Percentiles rank a stretch among this genome's conserved stretches.
Evolutionary conservation across 2,797 vertebrate genomes (phyloP).

Genomic region (Ceyx erithaca): DNA sequence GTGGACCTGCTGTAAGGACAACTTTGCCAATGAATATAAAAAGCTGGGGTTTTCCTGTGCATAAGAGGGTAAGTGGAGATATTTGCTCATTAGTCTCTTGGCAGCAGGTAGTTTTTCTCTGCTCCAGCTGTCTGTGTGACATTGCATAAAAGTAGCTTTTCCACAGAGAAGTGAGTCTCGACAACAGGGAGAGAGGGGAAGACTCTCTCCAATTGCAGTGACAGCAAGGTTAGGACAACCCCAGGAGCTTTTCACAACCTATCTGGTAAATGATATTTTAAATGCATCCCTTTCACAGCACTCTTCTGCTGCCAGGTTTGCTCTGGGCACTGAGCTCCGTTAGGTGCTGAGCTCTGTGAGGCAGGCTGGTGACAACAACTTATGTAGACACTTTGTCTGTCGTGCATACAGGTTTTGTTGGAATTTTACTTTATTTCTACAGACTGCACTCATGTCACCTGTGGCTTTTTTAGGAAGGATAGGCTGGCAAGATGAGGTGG

Average conservation of each 20-base stretch:
- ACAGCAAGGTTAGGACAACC: not conserved
- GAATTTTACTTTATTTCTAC: not conserved
- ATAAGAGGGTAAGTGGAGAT: not conserved
- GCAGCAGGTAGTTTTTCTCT: not conserved
- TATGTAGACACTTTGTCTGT: not conserved
- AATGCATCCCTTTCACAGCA: not conserved
- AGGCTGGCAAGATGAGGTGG: too few relatives aligned
- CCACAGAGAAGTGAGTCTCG: not conserved
- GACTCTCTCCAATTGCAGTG: not conserved
- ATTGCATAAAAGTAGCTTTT: not conserved
- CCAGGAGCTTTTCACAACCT: not conserved
- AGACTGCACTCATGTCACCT: not conserved
- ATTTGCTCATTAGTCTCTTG: constrained; percentile 3
- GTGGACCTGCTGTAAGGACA: not conserved
- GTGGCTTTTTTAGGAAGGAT: not conserved
- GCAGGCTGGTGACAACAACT: not conserved
- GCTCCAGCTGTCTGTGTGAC: not conserved
- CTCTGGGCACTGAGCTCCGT: not conserved
- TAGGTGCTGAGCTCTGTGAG: not conserved
- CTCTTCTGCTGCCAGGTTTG: not conserved
- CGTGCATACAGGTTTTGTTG: not conserved
- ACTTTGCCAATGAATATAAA: not conserved
- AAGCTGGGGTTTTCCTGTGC: not conserved
- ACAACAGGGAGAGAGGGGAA: not conserved
- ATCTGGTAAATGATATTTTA: not conserved